Conservation (phyloP, 2,797 vertebrate species). For the Fringilla coelebs region DNA sequence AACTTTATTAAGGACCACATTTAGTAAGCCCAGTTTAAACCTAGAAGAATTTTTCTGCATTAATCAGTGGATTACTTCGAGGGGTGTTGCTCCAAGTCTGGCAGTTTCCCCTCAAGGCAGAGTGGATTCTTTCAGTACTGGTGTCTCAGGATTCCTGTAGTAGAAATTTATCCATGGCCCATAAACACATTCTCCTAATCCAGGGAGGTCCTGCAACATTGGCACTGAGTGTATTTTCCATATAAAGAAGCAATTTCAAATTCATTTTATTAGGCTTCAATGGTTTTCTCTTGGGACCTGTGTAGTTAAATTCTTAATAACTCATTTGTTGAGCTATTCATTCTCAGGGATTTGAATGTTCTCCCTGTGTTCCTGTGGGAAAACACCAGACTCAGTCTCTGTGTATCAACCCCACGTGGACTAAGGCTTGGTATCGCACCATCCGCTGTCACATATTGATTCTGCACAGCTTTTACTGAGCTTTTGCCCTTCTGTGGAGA, state of each 20-base stretch:
- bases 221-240: neutral
- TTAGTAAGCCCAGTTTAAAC: neutral
- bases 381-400: neutral
- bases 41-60: neutral
- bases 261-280: constrained; percentile 30
- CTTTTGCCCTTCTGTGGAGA: neutral
- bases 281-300: constrained; percentile 30
- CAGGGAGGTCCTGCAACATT: neutral
- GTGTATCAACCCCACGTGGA: neutral
- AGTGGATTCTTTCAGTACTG: neutral
- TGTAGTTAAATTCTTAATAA: constrained; percentile 59
- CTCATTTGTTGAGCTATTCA: constrained; percentile 61
- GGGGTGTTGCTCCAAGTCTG: neutral
- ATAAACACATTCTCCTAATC: neutral
- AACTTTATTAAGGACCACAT: neutral
- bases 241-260: constrained; percentile 32
- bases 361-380: constrained; percentile 31
- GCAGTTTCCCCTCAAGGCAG: neutral
- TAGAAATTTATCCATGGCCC: neutral
- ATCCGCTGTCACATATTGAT: neutral
- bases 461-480: neutral
- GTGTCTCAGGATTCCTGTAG: neutral
- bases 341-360: constrained; percentile 50
- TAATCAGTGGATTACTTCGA: neutral
- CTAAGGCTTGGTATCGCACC: neutral